Evolutionary conservation across 1,140 invertebrate genomes (phyloP).

Genomic region (Hylyphantes graminicola): DNA sequence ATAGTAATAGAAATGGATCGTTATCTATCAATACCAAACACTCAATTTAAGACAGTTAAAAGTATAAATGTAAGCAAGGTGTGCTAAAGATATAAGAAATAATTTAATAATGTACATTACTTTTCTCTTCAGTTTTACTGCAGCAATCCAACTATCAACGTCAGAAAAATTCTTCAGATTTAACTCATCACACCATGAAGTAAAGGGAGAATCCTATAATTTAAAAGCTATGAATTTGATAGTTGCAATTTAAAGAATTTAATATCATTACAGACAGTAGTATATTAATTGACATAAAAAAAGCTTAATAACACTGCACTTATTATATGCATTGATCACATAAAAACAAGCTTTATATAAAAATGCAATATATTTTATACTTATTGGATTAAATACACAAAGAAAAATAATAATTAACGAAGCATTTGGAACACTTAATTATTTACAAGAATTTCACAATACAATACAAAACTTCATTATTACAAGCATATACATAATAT

Average conservation of each 20-base stretch:
- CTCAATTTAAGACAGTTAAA: no score
- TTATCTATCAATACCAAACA: no score
- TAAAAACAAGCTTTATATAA: no score
- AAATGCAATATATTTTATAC: no score
- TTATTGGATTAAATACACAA: background rate
- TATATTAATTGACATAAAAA: background rate
- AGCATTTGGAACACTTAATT: background rate
- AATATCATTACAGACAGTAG: background rate
- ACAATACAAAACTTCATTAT: background rate
- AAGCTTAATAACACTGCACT: background rate
- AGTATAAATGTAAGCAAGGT: no score
- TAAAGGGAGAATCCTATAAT: conserved; percentile 47
- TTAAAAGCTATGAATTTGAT: background rate
- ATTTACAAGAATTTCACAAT: background rate
- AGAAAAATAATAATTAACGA: background rate
- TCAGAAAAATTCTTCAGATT: conserved; percentile 48
- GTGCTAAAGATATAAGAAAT: no score
- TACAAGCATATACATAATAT: no score
- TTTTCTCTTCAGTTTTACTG: conserved; percentile 45
- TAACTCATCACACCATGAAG: conserved; percentile 43
- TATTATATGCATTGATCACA: no score
- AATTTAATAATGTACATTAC: conserved; percentile 1
- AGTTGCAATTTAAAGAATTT: background rate
- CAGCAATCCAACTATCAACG: conserved; percentile 48
- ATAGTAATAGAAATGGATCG: no score